Conservation (phyloP, 2,113 vertebrate genomes). For the Baryphthengus martii region DNA sequence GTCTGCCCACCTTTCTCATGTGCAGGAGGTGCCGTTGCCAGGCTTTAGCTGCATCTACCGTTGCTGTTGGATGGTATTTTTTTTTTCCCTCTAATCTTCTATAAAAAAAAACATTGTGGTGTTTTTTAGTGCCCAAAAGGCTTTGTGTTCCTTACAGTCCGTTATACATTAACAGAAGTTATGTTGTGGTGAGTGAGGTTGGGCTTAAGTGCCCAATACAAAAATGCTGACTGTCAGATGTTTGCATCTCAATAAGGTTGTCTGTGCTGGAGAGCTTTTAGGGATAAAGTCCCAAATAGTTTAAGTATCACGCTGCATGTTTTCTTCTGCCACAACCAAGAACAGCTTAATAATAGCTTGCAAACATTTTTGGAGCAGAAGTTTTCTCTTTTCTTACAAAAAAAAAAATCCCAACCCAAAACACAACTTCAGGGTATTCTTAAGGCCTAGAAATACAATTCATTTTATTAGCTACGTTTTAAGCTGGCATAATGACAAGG, state of each 20-base stretch:
- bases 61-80: background rate
- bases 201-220: slow-evolving; percentile 53
- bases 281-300: slow-evolving; percentile 63
- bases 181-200: slow-evolving; percentile 58
- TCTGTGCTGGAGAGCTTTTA: slow-evolving; percentile 44
- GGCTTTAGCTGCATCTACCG: background rate
- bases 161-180: slow-evolving; percentile 70
- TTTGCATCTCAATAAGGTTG: slow-evolving; percentile 63
- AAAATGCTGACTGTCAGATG: slow-evolving; percentile 70
- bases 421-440: background rate
- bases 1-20: background rate
- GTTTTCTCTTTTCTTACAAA: background rate
- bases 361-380: slow-evolving; percentile 11
- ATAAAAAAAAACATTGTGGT: background rate
- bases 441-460: slow-evolving; percentile 11
- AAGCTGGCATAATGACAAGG: background rate
- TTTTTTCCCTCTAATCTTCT: background rate
- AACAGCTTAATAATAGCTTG: slow-evolving; percentile 22
- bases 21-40: background rate
- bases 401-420: background rate
- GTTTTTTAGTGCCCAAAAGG: background rate
- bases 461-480: background rate
- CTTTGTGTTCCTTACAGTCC: slow-evolving; percentile 39
- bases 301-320: slow-evolving; percentile 8
- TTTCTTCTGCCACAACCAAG: slow-evolving; percentile 19